These are phyloP conservation scores for Drosophila malerkotliana DNA, from an alignment of 1,140 invertebrate species.

Conservation along the genomic window DNA sequence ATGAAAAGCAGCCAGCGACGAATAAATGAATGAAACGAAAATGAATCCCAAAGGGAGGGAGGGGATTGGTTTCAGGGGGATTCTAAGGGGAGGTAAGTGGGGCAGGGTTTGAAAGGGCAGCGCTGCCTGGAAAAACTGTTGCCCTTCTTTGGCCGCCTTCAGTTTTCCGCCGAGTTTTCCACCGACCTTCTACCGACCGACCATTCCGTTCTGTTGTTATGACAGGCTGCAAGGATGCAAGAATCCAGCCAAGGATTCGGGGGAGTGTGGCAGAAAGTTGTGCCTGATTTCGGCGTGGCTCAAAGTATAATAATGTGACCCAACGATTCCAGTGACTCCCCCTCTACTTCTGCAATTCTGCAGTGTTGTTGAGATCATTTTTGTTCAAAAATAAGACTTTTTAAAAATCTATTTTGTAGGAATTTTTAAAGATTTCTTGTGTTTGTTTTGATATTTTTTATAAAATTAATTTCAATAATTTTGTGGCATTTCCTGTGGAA, in stretches of 20 bases:
- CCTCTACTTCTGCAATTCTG: background rate
- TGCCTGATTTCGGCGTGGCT: slow-evolving; percentile 71
- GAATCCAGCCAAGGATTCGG: slow-evolving; percentile 12
- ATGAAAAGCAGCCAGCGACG: slow-evolving; percentile 63
- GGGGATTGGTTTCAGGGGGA: slow-evolving; percentile 5
- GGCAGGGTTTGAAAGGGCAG: slow-evolving; percentile 55
- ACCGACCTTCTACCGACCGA: slow-evolving; percentile 3
- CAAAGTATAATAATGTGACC: slow-evolving; percentile 77
- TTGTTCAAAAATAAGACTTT: background rate
- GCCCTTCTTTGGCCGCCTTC: slow-evolving; percentile 36
- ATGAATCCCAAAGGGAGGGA: slow-evolving; percentile 63
- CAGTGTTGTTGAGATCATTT: slow-evolving; percentile 12
- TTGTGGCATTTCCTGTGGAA: background rate
- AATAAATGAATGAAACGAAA: slow-evolving; percentile 80
- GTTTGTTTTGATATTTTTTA: background rate
- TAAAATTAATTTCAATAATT: background rate
- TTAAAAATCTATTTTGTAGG: background rate
- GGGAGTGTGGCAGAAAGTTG: slow-evolving; percentile 50
- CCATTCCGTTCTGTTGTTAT: slow-evolving; percentile 55
- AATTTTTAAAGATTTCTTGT: background rate
- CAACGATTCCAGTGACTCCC: slow-evolving; percentile 18
- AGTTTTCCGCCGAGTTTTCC: slow-evolving; percentile 17
- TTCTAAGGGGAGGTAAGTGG: background rate
- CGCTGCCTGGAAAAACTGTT: slow-evolving; percentile 51
- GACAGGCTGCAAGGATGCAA: slow-evolving; percentile 36